A percentile compares a stretch with the other conserved stretches of the same genome.
phyloP scores from a whole-genome alignment of 2,113 vertebrate species.

The Apaloderma vittatum region DNA sequence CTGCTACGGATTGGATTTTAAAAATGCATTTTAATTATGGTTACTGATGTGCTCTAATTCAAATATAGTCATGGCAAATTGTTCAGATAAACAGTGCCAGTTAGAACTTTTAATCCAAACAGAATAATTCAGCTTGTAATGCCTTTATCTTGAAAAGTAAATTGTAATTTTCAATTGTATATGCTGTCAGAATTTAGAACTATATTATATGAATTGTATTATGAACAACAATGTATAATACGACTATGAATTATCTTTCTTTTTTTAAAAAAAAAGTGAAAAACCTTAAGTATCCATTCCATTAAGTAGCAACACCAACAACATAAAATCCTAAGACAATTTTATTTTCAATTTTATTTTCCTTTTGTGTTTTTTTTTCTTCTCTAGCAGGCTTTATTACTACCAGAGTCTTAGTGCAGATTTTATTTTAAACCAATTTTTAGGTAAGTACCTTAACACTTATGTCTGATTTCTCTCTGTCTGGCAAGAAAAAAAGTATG shows the following conservation, averaged over 20 bases:
- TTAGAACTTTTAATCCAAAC: neutral
- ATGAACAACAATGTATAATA: neutral
- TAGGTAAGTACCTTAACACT: neutral
- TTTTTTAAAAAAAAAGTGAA: accelerated
- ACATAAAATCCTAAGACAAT: neutral
- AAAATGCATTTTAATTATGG: neutral
- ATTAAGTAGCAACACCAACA: neutral
- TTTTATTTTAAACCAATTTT: neutral
- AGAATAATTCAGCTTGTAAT: neutral
- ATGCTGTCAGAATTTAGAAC: neutral
- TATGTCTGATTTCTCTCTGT: neutral
- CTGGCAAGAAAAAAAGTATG: neutral
- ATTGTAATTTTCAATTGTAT: neutral
- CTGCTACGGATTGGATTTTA: neutral
- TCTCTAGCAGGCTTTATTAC: neutral
- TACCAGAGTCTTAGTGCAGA: neutral
- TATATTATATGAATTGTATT: neutral
- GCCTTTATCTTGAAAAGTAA: neutral
- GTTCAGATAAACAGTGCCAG: neutral
- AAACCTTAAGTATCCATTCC: neutral
- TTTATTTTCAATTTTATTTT: neutral
- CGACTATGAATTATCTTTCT: neutral
- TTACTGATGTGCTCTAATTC: neutral
- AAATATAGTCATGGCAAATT: neutral
- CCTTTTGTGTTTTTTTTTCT: neutral